Base-by-base conservation (phyloP, 1,140 invertebrate species). In the Musca domestica region DNA sequence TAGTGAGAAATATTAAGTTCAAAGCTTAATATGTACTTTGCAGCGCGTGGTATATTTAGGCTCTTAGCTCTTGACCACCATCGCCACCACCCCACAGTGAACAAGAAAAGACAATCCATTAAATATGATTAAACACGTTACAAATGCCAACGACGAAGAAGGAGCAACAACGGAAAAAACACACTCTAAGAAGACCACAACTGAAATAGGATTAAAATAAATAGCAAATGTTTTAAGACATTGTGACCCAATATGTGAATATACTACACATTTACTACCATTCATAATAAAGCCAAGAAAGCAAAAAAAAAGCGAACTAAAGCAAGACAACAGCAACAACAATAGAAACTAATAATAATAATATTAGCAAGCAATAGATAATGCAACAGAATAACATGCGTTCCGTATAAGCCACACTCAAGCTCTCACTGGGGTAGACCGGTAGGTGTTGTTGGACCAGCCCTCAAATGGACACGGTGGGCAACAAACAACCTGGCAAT, bases 21-120 rank as follows among this genome's bases (percentile, higher is more conserved):
- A 61, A 61, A 41, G 56, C 56, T 61, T 61, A 25, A 41, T 19
- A 41, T 61, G n/a, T 34, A 41, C 56, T 61, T 34, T 58, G 27
- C 25, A 58, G 54, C 25, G n/a, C 23, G 25, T 51, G 48, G 48
- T 51, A 22, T 51, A 51, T 19, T 58, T 61, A 20, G 14, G 12
- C 15, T 61, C 34, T 17, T 58, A 17, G 54, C 34, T 61, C 2
- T 61, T 61, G 56, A 34, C 34, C 34, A 41, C 34, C 34, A 41
- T 12, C 34, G 2, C 34, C 34, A 41, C 34, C 10, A 41, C 34
- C 34, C 10, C 5, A 2, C 34, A 5, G 4, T 41, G 17, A 41
- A 61, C 56, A 61, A 61, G 56, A 61, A 22, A 61, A 61, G 56
- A 61, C 30, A 61, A 61, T 61, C 56, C 56, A 61, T 61, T 61